These are phyloP conservation scores for Nephrocerus scutellatus DNA, from an alignment of 2,888 invertebrate genomes.

Conservation along the genomic window DNA sequence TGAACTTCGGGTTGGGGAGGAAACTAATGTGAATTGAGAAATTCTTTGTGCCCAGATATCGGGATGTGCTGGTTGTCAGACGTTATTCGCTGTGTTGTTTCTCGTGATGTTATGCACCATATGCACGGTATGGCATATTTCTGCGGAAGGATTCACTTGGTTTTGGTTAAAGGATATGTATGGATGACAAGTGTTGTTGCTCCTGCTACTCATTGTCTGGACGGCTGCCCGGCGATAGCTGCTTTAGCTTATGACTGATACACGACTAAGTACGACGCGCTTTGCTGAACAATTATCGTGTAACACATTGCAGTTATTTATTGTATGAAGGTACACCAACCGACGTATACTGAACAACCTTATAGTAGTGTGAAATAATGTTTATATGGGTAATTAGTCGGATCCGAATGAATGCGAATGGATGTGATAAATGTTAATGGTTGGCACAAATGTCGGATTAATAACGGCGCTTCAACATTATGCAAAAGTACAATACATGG, in stretches of 20 bases:
- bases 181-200: conserved; percentile 9
- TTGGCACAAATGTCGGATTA: too few species aligned
- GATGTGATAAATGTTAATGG: conserved; percentile 38
- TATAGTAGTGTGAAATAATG: conserved; percentile 22
- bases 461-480: too few species aligned
- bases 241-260: conserved; percentile 38
- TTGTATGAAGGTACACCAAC: conserved; percentile 20
- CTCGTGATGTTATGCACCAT: conserved; percentile 8
- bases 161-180: too few species aligned
- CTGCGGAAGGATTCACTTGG: conserved; percentile 1
- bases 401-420: too few species aligned
- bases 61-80: too few species aligned
- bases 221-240: too few species aligned
- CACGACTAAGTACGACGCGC: too few species aligned
- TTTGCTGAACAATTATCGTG: conserved; percentile 45
- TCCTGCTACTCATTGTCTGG: background rate
- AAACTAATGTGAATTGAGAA: too few species aligned
- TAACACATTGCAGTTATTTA: conserved; percentile 42
- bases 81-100: too few species aligned
- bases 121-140: conserved; percentile 2
- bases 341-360: background rate
- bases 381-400: conserved; percentile 33
- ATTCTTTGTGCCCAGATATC: too few species aligned
- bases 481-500: too few species aligned
- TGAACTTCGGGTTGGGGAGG: too few species aligned